Evolutionary conservation across 2,888 invertebrate genomes (phyloP).

Genomic region (Cerastis rubricosa): DNA sequence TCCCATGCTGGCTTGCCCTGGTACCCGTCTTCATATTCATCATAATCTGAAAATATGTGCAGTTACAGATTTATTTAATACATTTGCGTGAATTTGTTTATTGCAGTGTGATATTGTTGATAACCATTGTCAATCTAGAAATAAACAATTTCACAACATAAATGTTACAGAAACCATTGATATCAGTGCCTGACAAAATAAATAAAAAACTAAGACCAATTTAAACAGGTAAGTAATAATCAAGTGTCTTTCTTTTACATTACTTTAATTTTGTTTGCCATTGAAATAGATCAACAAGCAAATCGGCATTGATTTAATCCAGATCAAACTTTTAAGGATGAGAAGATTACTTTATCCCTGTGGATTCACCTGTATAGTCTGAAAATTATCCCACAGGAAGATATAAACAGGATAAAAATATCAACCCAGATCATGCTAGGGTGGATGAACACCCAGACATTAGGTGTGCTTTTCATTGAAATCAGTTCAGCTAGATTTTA

Average conservation of each 20-base stretch:
- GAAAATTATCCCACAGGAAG: background rate
- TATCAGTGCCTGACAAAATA: too few relatives aligned
- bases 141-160: too few relatives aligned
- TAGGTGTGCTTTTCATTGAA: background rate
- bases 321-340: background rate
- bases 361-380: background rate
- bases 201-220: background rate
- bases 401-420: background rate
- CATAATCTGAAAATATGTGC: constrained; percentile 68
- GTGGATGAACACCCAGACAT: too few relatives aligned
- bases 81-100: background rate
- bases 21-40: constrained; percentile 77
- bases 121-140: background rate
- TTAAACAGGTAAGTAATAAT: background rate
- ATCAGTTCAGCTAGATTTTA: background rate
- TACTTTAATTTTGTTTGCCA: background rate
- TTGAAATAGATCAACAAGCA: background rate
- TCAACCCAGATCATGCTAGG: background rate
- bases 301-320: background rate
- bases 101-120: background rate
- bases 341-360: background rate
- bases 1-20: constrained; percentile 54
- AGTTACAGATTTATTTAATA: background rate
- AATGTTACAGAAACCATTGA: too few relatives aligned
- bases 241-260: background rate